phyloP scores from a whole-genome alignment of 1,140 invertebrate species.

The Caenorhabditis tropicalis region DNA sequence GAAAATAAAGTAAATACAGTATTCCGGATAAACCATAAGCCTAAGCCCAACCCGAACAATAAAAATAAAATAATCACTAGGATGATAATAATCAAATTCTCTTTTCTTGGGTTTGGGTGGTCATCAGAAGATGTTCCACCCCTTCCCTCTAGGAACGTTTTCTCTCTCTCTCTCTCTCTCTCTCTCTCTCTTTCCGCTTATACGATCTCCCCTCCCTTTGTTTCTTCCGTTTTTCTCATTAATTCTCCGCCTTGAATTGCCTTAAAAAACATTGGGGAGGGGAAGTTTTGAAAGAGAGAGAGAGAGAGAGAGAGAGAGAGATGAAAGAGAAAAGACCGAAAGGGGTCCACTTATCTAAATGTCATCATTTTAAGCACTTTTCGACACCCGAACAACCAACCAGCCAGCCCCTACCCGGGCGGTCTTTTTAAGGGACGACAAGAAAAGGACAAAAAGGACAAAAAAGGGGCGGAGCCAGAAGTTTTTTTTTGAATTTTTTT shows the following conservation, averaged over 20 bases:
- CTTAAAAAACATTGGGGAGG: slow-evolving; percentile 5
- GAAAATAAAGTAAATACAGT: not conserved
- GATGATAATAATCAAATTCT: not conserved
- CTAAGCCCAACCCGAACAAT: not conserved
- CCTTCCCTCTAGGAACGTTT: not conserved
- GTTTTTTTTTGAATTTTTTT: no score
- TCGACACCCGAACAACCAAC: no score
- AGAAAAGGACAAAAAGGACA: no score
- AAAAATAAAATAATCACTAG: no score
- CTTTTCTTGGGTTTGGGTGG: not conserved
- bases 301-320: not conserved
- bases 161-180: not conserved
- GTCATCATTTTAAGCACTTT: slow-evolving; percentile 42
- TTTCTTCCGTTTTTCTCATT: slow-evolving; percentile 41
- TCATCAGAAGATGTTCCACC: not conserved
- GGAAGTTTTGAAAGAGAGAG: not conserved
- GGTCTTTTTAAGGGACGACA: not conserved
- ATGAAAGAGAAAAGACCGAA: not conserved
- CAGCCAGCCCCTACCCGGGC: no score
- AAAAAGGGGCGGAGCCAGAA: no score
- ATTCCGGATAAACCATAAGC: not conserved
- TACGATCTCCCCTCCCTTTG: no score
- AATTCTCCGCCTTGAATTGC: slow-evolving; percentile 34
- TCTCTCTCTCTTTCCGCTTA: not conserved
- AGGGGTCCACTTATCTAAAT: slow-evolving; percentile 19